Conservation (phyloP, 92 coral and sea anemone species). For the Micromussa lordhowensis region DNA sequence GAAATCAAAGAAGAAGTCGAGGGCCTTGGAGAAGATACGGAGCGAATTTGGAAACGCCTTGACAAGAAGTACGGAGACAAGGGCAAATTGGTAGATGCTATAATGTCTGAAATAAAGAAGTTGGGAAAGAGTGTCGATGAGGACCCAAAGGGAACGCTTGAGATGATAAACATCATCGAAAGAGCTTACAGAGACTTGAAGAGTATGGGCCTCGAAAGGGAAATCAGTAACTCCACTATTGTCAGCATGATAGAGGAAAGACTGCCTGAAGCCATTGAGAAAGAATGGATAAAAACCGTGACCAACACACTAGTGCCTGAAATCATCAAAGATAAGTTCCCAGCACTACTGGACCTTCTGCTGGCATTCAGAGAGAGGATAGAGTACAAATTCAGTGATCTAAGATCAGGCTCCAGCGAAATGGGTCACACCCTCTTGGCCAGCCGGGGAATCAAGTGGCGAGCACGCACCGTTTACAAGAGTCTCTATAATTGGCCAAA, state of each 20-base stretch:
- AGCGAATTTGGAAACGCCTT: constrained; percentile 18
- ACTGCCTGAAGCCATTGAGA: not conserved
- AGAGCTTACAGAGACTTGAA: constrained; percentile 10
- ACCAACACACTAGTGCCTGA: not conserved
- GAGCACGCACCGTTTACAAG: too few relatives aligned
- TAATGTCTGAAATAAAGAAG: constrained; percentile 17
- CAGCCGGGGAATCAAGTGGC: not conserved
- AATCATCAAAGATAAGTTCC: not conserved
- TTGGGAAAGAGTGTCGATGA: not conserved
- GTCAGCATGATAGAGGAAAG: constrained; percentile 22
- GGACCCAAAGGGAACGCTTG: constrained; percentile 8
- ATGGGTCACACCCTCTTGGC: not conserved
- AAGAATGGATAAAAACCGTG: constrained; percentile 8
- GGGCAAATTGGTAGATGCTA: constrained; percentile 25
- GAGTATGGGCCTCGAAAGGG: constrained; percentile 18
- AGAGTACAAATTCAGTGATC: constrained; percentile 10
- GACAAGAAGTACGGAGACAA: constrained; percentile 15
- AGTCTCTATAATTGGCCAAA: too few relatives aligned
- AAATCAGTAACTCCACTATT: constrained; percentile 22
- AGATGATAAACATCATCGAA: constrained; percentile 12
- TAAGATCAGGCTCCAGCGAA: not conserved
- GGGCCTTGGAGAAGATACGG: not conserved
- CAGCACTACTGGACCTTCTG: constrained; percentile 17
- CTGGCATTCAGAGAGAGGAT: constrained; percentile 27
- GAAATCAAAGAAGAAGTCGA: constrained; percentile 6